A percentile compares a stretch with the other conserved stretches of the same genome.
These are phyloP conservation scores for Hemicentrotus pulcherrimus DNA, from an alignment of 35 echinoderm and acorn worm genomes.

Conservation along the genomic window DNA sequence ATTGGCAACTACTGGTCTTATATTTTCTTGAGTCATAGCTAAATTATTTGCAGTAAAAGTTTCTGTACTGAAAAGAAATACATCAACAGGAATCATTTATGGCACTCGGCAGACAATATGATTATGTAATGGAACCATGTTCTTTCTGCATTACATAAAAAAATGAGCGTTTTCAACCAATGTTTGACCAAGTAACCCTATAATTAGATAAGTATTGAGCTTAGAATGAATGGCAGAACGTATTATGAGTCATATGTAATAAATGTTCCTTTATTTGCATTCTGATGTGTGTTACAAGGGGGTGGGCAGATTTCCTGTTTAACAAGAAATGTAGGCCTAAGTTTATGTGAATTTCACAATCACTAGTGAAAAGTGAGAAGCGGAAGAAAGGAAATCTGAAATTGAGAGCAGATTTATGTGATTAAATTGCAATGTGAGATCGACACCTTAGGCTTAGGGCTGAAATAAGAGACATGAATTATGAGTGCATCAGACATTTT, in stretches of 20 bases:
- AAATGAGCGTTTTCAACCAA: no score
- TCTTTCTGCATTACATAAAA: no score
- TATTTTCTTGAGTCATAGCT: no score
- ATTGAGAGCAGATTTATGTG: not conserved
- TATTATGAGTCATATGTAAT: not conserved
- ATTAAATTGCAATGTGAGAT: not conserved
- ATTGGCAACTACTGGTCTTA: no score
- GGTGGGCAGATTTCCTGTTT: not conserved
- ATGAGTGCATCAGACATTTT: not conserved
- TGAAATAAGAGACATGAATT: not conserved
- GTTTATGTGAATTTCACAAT: not conserved
- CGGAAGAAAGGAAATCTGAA: not conserved
- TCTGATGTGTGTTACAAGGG: not conserved
- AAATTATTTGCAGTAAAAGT: no score
- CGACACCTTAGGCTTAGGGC: not conserved
- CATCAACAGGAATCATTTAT: no score
- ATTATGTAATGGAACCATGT: no score
- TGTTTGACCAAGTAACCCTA: no score
- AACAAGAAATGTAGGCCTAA: not conserved
- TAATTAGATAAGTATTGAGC: not conserved
- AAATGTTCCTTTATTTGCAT: not conserved
- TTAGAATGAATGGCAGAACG: not conserved
- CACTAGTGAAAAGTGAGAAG: not conserved
- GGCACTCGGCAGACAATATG: no score
- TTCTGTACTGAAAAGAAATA: no score